Conservation (phyloP, 2,888 invertebrate genomes). For the Pocota personata region DNA sequence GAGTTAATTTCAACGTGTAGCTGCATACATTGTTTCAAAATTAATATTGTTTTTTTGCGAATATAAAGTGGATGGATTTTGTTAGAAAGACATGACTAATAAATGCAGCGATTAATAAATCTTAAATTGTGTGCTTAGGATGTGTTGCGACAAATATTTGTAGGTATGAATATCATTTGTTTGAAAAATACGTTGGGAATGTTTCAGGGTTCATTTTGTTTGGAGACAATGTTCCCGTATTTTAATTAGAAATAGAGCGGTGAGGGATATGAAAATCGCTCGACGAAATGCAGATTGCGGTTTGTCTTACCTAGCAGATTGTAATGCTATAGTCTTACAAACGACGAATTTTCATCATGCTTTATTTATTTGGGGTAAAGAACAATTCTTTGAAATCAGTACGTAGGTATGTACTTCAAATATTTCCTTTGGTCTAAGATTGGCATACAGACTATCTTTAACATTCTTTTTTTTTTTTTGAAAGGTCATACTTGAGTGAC, state of each 20-base stretch:
- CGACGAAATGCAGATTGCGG: too few species aligned
- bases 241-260: not conserved
- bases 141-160: not conserved
- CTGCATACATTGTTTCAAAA: slow-evolving; percentile 14
- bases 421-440: too few species aligned
- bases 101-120: slow-evolving; percentile 11
- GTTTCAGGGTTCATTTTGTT: not conserved
- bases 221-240: not conserved
- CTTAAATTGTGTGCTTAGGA: not conserved
- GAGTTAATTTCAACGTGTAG: not conserved
- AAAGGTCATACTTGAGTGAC: too few species aligned
- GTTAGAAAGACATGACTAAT: not conserved
- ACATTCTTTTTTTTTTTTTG: too few species aligned
- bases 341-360: too few species aligned
- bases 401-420: too few species aligned
- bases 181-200: not conserved
- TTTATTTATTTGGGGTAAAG: too few species aligned
- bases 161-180: not conserved
- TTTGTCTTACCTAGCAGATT: too few species aligned
- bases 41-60: not conserved
- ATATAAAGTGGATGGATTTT: not conserved
- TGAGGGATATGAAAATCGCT: too few species aligned
- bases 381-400: too few species aligned
- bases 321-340: too few species aligned
- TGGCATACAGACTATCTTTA: too few species aligned